Evolutionary conservation across 2,113 vertebrate species (phyloP).

Genomic region (Rhineura floridana): DNA sequence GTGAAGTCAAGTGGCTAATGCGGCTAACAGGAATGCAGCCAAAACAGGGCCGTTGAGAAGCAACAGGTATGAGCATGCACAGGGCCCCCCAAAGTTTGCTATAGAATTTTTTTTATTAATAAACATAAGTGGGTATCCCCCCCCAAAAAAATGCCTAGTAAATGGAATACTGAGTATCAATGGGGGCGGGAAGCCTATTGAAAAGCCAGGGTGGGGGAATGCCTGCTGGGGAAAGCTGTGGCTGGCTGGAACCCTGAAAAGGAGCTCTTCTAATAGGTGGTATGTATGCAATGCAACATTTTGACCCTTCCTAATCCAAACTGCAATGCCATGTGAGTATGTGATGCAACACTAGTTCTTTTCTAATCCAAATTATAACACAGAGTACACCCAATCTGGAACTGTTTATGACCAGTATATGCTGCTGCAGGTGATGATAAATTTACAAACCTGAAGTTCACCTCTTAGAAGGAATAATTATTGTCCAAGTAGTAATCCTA

Average conservation of each 20-base stretch:
- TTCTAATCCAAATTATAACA: neutral
- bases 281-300: neutral
- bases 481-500: slow-evolving; percentile 13
- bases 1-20: neutral
- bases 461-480: slow-evolving; percentile 18
- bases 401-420: neutral
- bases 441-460: neutral
- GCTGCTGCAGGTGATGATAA: neutral
- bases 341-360: neutral
- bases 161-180: neutral
- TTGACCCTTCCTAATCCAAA: too few species aligned
- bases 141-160: neutral
- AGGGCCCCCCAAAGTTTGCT: neutral
- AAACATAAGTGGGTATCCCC: too few species aligned
- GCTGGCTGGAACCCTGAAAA: neutral
- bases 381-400: neutral
- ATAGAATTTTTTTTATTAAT: neutral
- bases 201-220: too few species aligned
- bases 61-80: neutral
- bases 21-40: neutral
- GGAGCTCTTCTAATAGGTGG: neutral
- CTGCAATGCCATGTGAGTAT: too few species aligned
- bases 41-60: neutral
- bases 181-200: neutral
- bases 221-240: too few species aligned